Percentiles rank a stretch among this genome's conserved stretches.
Evolutionary conservation across 2,797 vertebrate genomes (phyloP).

Genomic region (Syngnathus acus): DNA sequence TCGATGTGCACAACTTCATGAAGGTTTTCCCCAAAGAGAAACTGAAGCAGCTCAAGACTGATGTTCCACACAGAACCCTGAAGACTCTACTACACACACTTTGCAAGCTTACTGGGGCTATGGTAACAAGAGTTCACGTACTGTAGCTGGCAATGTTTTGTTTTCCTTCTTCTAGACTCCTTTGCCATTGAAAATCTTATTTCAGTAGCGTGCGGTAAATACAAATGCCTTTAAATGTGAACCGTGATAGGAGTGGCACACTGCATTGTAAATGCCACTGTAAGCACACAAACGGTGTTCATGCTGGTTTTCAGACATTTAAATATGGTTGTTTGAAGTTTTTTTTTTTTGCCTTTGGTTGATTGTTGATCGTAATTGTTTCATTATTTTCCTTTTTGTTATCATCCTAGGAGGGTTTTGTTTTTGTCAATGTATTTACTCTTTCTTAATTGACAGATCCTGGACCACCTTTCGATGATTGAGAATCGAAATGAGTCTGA

Average conservation of each 20-base stretch:
- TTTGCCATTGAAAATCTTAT: not conserved
- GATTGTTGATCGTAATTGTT: not conserved
- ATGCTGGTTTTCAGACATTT: not conserved
- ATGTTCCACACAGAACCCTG: conserved; percentile 88
- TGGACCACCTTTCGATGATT: conserved; percentile 96
- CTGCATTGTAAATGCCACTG: not conserved
- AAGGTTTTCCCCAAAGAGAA: conserved; percentile 97
- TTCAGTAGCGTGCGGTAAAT: not conserved
- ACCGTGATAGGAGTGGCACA: not conserved
- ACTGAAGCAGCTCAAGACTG: conserved; percentile 91
- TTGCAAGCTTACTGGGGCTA: conserved; percentile 88
- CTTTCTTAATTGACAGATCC: conserved; percentile 52
- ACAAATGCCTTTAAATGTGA: not conserved
- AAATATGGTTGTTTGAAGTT: not conserved
- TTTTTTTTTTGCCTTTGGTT: not conserved
- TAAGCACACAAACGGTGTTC: not conserved
- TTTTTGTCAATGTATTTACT: not conserved
- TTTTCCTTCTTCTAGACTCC: not conserved
- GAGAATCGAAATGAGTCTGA: conserved; percentile 97
- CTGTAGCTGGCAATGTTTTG: not conserved
- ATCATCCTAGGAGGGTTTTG: not conserved
- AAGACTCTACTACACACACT: conserved; percentile 92
- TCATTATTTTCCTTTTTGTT: too few relatives aligned
- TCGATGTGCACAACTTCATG: conserved; percentile 97
- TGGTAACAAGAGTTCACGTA: conserved; percentile 64